Conservation (phyloP, 35 echinoderm and acorn worm genomes). For the Nesometra sesokonis region DNA sequence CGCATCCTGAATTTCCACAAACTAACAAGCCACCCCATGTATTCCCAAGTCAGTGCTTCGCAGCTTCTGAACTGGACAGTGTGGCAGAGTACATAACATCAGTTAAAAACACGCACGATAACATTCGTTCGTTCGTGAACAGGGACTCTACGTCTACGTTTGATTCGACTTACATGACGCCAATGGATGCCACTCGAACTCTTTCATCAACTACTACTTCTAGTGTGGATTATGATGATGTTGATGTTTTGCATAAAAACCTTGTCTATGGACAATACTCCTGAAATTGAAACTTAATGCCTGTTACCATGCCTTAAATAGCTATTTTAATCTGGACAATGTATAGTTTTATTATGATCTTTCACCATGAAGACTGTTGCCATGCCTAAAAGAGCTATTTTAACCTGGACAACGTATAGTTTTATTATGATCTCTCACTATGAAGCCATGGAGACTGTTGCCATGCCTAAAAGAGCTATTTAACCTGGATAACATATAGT, state of each 20-base stretch:
- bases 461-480: no score
- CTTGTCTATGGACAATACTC: not conserved
- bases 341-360: no score
- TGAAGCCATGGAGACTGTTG: no score
- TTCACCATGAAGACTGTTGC: no score
- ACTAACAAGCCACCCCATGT: not conserved
- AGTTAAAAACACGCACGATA: not conserved
- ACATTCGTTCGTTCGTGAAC: not conserved
- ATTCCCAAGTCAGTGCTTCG: not conserved
- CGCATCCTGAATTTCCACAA: not conserved
- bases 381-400: no score
- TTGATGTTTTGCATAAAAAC: not conserved
- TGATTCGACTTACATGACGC: not conserved
- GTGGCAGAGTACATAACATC: not conserved
- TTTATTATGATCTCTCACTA: no score
- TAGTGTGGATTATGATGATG: not conserved
- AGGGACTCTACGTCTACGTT: not conserved
- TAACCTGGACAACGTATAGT: no score
- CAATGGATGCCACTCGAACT: not conserved
- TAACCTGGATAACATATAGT: no score
- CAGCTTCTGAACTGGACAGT: not conserved
- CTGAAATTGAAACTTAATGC: no score
- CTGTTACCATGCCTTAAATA: no score
- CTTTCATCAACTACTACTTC: not conserved
- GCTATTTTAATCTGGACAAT: no score